A percentile compares a stretch with the other conserved stretches of the same genome.
These are phyloP conservation scores for Pharmacophagus antenor DNA, from an alignment of 2,888 invertebrate genomes.

Conservation along the genomic window DNA sequence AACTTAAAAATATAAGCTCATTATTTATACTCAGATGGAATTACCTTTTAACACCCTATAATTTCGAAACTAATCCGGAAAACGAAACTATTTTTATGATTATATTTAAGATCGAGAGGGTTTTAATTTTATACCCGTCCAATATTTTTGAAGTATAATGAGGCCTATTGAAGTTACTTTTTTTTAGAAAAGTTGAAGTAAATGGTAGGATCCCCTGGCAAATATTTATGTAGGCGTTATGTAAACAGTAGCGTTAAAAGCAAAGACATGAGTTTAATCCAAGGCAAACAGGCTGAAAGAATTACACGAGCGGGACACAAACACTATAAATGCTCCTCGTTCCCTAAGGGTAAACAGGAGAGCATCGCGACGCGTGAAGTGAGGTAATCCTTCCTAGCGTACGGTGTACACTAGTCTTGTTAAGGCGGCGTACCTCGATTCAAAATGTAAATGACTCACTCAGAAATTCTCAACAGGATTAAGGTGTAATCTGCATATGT, in stretches of 20 bases:
- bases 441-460: constrained; percentile 67
- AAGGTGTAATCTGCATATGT: constrained; percentile 61
- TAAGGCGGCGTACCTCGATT: constrained; percentile 60
- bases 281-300: constrained; percentile 74
- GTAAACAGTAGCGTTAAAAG: constrained; percentile 77
- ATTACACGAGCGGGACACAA: constrained; percentile 70
- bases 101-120: constrained; percentile 61
- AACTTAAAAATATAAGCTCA: constrained; percentile 53
- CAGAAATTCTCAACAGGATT: constrained; percentile 58
- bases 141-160: constrained; percentile 67
- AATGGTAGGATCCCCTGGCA: constrained; percentile 64
- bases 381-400: constrained; percentile 66
- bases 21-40: constrained; percentile 40
- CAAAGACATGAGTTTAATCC: constrained; percentile 77
- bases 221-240: constrained; percentile 70
- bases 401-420: constrained; percentile 51
- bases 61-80: constrained; percentile 52
- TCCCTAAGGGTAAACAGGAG: constrained; percentile 61
- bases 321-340: constrained; percentile 58
- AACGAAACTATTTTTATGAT: constrained; percentile 48
- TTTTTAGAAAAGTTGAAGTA: constrained; percentile 65
- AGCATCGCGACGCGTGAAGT: constrained; percentile 54
- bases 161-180: constrained; percentile 73
- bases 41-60: constrained; percentile 34
- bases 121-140: constrained; percentile 61